Base-by-base conservation (phyloP, 2,888 invertebrate species). In the Cremastobaeus sp. region DNA sequence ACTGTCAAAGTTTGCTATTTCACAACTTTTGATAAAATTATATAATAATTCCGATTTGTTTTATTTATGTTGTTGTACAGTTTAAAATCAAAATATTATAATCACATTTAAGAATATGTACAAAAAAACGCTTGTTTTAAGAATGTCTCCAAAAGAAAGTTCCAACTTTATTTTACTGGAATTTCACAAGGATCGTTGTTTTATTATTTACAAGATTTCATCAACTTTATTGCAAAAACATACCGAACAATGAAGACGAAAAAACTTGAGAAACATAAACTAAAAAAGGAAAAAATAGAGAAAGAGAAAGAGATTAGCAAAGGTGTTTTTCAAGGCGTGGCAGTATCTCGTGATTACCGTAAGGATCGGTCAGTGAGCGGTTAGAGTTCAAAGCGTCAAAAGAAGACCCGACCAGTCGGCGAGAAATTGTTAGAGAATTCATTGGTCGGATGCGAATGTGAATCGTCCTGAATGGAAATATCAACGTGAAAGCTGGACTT, bases 331-430 rank as follows among this genome's bases (percentile, higher is more conserved):
- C 83, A 85, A 86, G 87, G 87, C 87, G 87, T 86, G 87, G 87
- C 85, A 81, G 83, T 80, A 80, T 82, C 84, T 84, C 82, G 82
- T 86, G 87, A 87, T 87, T 87, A 87, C 86, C 86, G 83, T 82
- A 83, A 84, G 86, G 85, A 85, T 85, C 86, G 86, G 86, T 86
- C 85, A 86, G 86, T 81, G 73, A 69, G 86, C 87, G 87, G 87
- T 86, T 86, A 87, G 86, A 86, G 87, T 87, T 87, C 87, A 87
- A 87, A 87, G 87, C 86, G 86, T 87, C 87, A 87, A 87, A 87
- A 86, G 81, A 81, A 81, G 82, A 79, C 79, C 84, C 85, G 85
- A 85, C 85, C 82, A 82, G 79, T 79, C 76, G 77, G 82, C 85
- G 84, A 85, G 84, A 85, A 85, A 86, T 86, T 85, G 85, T 84